Evolutionary conservation across 2,888 invertebrate genomes (phyloP).

Genomic region (Lacanobia oleracea): DNA sequence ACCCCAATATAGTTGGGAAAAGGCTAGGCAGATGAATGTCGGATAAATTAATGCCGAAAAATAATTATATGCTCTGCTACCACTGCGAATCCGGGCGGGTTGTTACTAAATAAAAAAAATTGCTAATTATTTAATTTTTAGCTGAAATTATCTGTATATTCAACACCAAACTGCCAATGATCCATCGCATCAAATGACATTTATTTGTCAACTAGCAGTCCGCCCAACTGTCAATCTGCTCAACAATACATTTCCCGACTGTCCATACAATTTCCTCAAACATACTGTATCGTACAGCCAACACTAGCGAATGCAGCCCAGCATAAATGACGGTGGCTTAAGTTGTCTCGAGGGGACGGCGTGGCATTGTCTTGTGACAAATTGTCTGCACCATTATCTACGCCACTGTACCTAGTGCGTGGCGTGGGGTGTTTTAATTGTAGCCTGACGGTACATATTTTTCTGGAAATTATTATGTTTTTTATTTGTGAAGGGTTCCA

Average conservation of each 20-base stretch:
- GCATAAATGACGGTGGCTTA: constrained; percentile 60
- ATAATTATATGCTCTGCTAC: too few species aligned
- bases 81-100: too few species aligned
- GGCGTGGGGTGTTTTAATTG: constrained; percentile 39
- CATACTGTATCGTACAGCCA: constrained; percentile 18
- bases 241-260: background rate
- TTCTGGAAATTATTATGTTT: background rate
- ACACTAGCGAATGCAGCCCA: constrained; percentile 45
- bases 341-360: constrained; percentile 64
- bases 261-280: background rate
- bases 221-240: background rate
- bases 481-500: background rate
- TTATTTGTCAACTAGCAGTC: background rate
- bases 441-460: constrained; percentile 21
- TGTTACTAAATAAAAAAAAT: too few species aligned
- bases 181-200: background rate
- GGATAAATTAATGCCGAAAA: too few species aligned
- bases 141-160: background rate
- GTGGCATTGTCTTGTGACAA: constrained; percentile 63
- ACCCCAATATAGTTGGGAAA: too few species aligned
- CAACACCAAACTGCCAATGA: background rate
- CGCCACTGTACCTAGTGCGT: constrained; percentile 43
- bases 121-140: too few species aligned
- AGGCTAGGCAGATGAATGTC: too few species aligned
- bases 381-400: constrained; percentile 63